Conservation (phyloP, 23 tunicate species). For the Botrylloides violaceus region DNA sequence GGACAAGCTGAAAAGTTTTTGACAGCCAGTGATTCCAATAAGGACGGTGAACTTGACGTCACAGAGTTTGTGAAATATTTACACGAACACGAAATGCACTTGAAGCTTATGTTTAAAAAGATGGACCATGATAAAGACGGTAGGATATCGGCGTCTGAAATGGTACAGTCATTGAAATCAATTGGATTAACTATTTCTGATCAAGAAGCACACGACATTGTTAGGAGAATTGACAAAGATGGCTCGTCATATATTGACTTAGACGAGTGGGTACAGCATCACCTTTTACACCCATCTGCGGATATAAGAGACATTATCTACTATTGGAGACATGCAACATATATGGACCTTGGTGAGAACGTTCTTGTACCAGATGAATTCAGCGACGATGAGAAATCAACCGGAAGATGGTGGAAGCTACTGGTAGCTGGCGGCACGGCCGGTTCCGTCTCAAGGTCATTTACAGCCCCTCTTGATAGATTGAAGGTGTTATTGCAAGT, state of each 20-base stretch:
- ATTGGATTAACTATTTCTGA: conserved; percentile 60
- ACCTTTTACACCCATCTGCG: conserved; percentile 84
- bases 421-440: conserved; percentile 91
- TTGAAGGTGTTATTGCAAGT: conserved; percentile 95
- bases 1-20: conserved; percentile 96
- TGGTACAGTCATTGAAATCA: conserved; percentile 57
- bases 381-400: conserved; percentile 73
- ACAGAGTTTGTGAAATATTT: conserved; percentile 81
- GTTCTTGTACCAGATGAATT: conserved; percentile 85
- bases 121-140: conserved; percentile 91
- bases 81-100: conserved; percentile 91
- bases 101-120: conserved; percentile 60
- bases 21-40: conserved; percentile 69
- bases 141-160: conserved; percentile 39
- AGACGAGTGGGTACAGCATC: conserved; percentile 89
- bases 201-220: conserved; percentile 43
- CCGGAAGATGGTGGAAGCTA: conserved; percentile 75
- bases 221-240: conserved; percentile 74
- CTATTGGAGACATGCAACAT: conserved; percentile 86
- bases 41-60: conserved; percentile 84
- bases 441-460: conserved; percentile 91
- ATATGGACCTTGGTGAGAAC: conserved; percentile 85
- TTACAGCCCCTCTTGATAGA: conserved; percentile 96
- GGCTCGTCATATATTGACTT: conserved; percentile 68
- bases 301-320: conserved; percentile 62